Conservation (phyloP, 2,113 vertebrate species). For the Osmerus eperlanus region DNA sequence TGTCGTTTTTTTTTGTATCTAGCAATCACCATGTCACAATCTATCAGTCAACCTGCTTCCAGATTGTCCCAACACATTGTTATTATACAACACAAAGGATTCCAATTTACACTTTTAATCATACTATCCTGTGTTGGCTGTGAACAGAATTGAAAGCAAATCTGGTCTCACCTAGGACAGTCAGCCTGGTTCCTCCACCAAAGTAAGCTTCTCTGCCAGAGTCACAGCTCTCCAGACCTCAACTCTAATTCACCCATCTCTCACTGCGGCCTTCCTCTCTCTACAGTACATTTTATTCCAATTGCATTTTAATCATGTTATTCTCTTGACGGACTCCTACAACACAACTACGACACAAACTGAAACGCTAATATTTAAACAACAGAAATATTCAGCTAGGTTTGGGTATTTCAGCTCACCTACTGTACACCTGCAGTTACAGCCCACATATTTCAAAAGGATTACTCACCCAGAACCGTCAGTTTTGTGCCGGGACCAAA, state of each 20-base stretch:
- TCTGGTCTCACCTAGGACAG: conserved; percentile 44
- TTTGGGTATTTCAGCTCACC: too few species aligned
- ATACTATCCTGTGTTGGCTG: neutral
- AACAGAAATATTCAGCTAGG: too few species aligned
- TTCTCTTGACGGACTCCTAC: too few species aligned
- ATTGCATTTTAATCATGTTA: too few species aligned
- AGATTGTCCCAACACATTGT: too few species aligned
- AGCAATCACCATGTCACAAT: too few species aligned
- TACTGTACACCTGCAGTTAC: neutral
- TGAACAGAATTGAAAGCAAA: neutral
- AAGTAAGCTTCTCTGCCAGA: conserved; percentile 43
- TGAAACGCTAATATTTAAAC: too few species aligned
- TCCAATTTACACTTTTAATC: too few species aligned
- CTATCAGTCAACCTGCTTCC: too few species aligned
- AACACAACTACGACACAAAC: too few species aligned
- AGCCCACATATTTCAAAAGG: neutral
- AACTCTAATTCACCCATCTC: conserved; percentile 8
- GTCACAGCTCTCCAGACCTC: conserved; percentile 9
- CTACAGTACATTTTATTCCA: neutral
- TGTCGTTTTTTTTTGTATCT: too few species aligned
- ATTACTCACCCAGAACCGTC: conserved; percentile 66
- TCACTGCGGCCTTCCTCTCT: neutral
- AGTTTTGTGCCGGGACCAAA: conserved; percentile 70
- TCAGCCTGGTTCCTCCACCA: conserved; percentile 53
- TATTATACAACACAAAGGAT: too few species aligned